A percentile compares a stretch with the other conserved stretches of the same genome.
These are phyloP conservation scores for Alaudala cheleensis DNA, from an alignment of 2,113 vertebrate species.

Conservation along the genomic window DNA sequence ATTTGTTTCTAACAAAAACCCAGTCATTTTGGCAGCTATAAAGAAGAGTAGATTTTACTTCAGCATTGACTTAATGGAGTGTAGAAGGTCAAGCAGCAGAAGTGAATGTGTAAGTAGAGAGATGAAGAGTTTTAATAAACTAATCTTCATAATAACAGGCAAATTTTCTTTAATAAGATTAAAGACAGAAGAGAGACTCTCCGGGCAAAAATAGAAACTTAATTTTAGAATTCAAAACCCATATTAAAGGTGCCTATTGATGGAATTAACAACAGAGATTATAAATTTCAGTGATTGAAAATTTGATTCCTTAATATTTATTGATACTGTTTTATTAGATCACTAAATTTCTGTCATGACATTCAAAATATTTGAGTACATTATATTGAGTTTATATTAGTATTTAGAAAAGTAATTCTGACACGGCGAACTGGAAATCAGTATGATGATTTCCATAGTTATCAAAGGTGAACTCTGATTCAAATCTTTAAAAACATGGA, in stretches of 20 bases:
- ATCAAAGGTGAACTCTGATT: background rate
- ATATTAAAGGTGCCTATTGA: background rate
- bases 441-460: background rate
- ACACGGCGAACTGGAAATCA: background rate
- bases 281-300: background rate
- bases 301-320: background rate
- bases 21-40: background rate
- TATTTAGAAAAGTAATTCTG: background rate
- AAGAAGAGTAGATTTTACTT: background rate
- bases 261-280: background rate
- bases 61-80: background rate
- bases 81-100: background rate
- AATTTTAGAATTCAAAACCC: background rate
- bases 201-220: background rate
- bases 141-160: background rate
- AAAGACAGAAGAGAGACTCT: background rate
- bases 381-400: background rate
- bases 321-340: background rate
- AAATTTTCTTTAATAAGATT: background rate
- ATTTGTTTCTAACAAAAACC: background rate
- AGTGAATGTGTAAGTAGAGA: background rate
- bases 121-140: conserved; percentile 14
- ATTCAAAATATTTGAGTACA: background rate
- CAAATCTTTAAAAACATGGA: background rate
- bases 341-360: background rate